phyloP scores from a whole-genome alignment of 53 echinoderm and acorn worm genomes.

The Paelopatides confundens region DNA sequence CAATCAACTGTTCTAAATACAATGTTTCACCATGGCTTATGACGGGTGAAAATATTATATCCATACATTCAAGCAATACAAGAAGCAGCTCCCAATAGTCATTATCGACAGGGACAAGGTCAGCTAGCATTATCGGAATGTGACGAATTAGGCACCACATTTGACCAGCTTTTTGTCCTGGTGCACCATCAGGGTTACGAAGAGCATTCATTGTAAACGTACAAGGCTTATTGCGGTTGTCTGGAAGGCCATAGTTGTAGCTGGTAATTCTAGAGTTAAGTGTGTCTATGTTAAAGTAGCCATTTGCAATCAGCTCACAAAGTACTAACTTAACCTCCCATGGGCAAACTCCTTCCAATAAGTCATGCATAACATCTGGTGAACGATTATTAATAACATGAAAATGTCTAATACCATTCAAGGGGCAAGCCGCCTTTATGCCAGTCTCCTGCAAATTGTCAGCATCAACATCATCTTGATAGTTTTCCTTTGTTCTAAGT shows the following conservation, averaged over 20 bases:
- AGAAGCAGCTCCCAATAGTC: conserved; percentile 60
- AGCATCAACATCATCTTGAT: background rate
- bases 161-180: conserved; percentile 58
- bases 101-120: conserved; percentile 52
- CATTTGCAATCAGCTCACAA: conserved; percentile 36
- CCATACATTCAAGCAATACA: conserved; percentile 41
- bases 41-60: too few relatives aligned
- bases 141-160: conserved; percentile 71
- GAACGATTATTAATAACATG: conserved; percentile 44
- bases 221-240: conserved; percentile 54
- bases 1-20: conserved; percentile 65
- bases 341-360: conserved; percentile 55
- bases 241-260: conserved; percentile 3
- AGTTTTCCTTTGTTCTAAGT: background rate
- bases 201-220: background rate
- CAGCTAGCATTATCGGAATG: conserved; percentile 47
- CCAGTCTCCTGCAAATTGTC: conserved; percentile 50
- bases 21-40: too few relatives aligned
- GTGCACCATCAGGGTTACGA: conserved; percentile 44
- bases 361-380: conserved; percentile 66
- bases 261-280: too few relatives aligned
- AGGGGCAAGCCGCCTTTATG: conserved; percentile 10
- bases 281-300: conserved; percentile 24
- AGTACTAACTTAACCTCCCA: conserved; percentile 52
- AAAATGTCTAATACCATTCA: too few relatives aligned